Evolutionary conservation across 2,113 vertebrate genomes (phyloP).

Genomic region (Halichoerus grypus): DNA sequence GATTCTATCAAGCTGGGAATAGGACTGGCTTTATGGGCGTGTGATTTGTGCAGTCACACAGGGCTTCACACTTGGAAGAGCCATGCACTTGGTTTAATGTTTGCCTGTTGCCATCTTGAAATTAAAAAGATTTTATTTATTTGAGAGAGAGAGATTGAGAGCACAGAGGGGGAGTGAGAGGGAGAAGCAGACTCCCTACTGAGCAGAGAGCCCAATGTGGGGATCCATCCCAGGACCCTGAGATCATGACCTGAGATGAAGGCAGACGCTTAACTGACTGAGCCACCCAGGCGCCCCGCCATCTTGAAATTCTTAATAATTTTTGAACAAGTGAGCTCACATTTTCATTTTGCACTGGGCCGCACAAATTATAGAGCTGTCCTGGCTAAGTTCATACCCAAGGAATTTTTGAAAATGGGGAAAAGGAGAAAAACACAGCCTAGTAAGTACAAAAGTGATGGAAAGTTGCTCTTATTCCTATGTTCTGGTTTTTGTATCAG

Average conservation of each 20-base stretch:
- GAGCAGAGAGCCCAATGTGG: too few relatives aligned
- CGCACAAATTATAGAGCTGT: background rate
- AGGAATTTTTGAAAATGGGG: background rate
- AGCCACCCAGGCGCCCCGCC: too few relatives aligned
- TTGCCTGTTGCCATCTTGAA: background rate
- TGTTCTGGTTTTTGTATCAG: conserved; percentile 31
- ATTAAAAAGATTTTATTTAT: background rate
- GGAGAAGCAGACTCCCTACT: too few relatives aligned
- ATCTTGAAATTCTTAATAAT: background rate
- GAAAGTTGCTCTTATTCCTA: conserved; percentile 24
- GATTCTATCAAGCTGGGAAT: background rate
- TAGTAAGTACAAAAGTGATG: background rate
- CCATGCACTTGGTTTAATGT: background rate
- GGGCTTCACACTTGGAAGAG: background rate
- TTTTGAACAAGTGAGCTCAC: background rate
- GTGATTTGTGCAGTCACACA: background rate
- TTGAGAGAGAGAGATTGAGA: too few relatives aligned
- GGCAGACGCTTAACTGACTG: too few relatives aligned
- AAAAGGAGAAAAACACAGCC: conserved; percentile 25
- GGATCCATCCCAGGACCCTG: too few relatives aligned
- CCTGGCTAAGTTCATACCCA: background rate
- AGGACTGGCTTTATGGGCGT: background rate
- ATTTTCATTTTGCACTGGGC: background rate
- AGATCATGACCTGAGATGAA: too few relatives aligned
- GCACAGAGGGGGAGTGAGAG: too few relatives aligned